Evolutionary conservation across 2,888 invertebrate species (phyloP).

Genomic region (Oscheius onirici): DNA sequence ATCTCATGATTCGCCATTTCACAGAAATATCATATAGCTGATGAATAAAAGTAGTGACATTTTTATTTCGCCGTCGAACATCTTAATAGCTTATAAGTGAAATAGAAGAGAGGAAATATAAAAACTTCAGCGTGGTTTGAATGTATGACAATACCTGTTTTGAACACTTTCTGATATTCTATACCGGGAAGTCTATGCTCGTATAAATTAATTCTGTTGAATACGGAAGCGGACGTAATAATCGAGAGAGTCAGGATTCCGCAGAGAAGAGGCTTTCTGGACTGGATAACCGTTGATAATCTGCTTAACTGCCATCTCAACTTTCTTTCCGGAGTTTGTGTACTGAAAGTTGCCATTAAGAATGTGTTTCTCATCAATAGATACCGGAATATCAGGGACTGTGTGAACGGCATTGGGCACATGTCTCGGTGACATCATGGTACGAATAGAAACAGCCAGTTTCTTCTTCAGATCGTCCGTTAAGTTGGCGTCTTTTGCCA

Average conservation of each 20-base stretch:
- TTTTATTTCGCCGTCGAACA: background rate
- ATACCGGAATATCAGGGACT: conserved; percentile 74
- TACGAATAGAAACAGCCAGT: conserved; percentile 73
- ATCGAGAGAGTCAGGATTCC: conserved; percentile 74
- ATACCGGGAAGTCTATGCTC: background rate
- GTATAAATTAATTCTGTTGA: background rate
- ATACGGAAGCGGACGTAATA: conserved; percentile 34
- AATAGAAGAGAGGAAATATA: background rate
- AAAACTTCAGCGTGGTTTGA: background rate
- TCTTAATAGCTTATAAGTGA: too few relatives aligned
- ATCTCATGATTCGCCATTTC: conserved; percentile 17
- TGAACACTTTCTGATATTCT: background rate
- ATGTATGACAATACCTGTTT: background rate
- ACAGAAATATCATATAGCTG: background rate
- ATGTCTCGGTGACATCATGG: conserved; percentile 74
- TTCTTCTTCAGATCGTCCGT: conserved; percentile 72
- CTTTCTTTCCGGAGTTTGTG: conserved; percentile 77
- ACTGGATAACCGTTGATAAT: conserved; percentile 74
- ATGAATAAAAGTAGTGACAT: background rate
- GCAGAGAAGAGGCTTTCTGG: conserved; percentile 74
- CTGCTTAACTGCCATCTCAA: conserved; percentile 76
- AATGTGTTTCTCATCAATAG: background rate
- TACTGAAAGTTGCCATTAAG: conserved; percentile 72
- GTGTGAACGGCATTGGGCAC: conserved; percentile 75
- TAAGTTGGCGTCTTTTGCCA: conserved; percentile 71